Base-by-base conservation (phyloP, 2,888 invertebrate species). In the Lycocerus yunnanus region DNA sequence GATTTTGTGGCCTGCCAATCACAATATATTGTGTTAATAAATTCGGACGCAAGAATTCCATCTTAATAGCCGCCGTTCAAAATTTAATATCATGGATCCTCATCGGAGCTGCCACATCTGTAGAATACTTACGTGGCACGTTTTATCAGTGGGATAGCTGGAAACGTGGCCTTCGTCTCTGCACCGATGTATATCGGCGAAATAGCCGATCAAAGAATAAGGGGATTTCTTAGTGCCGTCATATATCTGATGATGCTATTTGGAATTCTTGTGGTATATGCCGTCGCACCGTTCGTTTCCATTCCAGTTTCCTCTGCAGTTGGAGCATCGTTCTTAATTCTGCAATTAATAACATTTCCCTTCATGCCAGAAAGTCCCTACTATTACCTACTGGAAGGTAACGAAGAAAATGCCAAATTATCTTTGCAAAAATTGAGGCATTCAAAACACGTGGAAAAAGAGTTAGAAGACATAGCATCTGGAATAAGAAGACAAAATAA, bases 301-400 rank as follows among this genome's bases (percentile, higher is more conserved):
- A 83, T 86, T n/a, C 83, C 82, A 66, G 82, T 83, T 2, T 83
- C 85, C 1, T 84, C 85, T 3, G 74, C 83, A 3, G 84, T 86
- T 6, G 87, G 84, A 1, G 81, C 82, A 8, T 71, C 78, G 0
- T 76, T 86, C 18, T 76, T 86, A 4, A n/a, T 83, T 0, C 66
- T 81, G 0, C 85, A 86, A 78, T 75, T 86, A 9, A 70, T 80
- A 11, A 80, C 84, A 2, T 85, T 86, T 74, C 80, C 84, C 0
- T 86, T 85, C 78, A 85, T 87, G 84, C 87, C 86, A 1, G 85
- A 87, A 77, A 85, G 85, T 2, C 87, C 87, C 0, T 87, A 87
- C 75, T 87, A 83, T 73, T 78, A 84, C 1, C 74, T 87, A 1
- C 79, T 82, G 21, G 83, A 83, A 73, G 82, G 82, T 11, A 80